phyloP scores from a whole-genome alignment of 2,113 vertebrate species.

The Eptesicus fuscus region DNA sequence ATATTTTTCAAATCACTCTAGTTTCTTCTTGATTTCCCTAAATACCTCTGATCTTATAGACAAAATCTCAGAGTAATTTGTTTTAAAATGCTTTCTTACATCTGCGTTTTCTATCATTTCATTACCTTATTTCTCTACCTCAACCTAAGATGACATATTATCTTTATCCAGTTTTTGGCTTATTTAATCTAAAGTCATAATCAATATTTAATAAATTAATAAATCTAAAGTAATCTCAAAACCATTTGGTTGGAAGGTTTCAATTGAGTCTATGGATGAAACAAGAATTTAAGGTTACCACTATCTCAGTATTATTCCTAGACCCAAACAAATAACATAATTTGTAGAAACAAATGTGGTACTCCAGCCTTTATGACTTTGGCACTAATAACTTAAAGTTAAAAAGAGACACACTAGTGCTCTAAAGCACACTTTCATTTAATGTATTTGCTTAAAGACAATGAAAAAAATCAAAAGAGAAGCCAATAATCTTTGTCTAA shows the following conservation, averaged over 20 bases:
- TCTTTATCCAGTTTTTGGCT: neutral
- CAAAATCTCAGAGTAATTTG: neutral
- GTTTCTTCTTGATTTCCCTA: neutral
- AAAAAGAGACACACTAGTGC: neutral
- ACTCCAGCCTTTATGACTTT: neutral
- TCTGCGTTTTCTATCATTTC: neutral
- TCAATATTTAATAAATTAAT: neutral
- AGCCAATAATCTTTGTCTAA: neutral
- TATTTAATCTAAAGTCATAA: neutral
- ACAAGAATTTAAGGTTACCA: neutral
- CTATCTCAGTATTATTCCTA: neutral
- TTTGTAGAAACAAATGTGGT: neutral
- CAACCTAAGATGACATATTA: neutral
- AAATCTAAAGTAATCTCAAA: neutral
- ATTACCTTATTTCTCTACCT: neutral
- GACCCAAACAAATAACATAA: neutral
- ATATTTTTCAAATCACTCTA: neutral
- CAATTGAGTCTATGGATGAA: neutral
- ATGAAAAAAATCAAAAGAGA: neutral
- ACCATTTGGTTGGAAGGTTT: neutral
- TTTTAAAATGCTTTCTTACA: neutral
- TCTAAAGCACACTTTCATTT: neutral
- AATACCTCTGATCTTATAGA: neutral
- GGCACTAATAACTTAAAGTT: neutral
- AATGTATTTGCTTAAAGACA: neutral